Evolutionary conservation across 1,140 invertebrate species (phyloP), one percentile per base, ranked within the genome.

Genomic region (Papilio helenus): DNA sequence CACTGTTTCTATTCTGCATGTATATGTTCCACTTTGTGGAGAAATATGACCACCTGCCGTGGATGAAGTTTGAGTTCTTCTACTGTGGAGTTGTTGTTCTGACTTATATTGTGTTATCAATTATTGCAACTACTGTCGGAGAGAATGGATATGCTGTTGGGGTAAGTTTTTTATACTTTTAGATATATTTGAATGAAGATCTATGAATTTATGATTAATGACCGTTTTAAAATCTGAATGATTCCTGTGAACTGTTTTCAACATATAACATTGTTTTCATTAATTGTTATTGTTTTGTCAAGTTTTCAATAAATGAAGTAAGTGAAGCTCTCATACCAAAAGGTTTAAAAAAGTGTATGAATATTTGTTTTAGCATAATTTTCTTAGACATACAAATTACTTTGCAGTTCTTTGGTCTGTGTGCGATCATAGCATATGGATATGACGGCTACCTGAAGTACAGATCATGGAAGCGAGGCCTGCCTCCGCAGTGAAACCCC

Each of bases 1-100:
- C 97, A 0, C 95, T 96, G 2, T 96, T 98, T 49, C 90, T 98
- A 7, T 95, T 98, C 18, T 94, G 96, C 0, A 96, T 98, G 79
- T 98, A 98, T 91, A 88, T 97, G 44, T 97, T 98, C 88, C 98
- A 98, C 88, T 95, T 98, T 42, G 95, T 98, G 76, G 97, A 98
- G 86, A 97, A 97, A 88, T 97, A 97, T 81, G 96, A 97, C 86
- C 96, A 95, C 83, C 96, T 98, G 82, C 98, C 98, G 0, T 99
- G 98, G 98, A 88, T 97, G 23, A 97, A 98, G 89, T 96, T 98
- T 88, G 98, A 98, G 94, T 96, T 98, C 68, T 95, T 96, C 74
- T 98, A 96, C 90, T 97, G 97, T 89, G 90, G 92, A 1, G 76
- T 97, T 1, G 97, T 97, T 96, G 94, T 95, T 1, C 86, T 97